These are phyloP conservation scores for Thinocorus orbignyianus DNA, from an alignment of 2,113 vertebrate species.

Conservation along the genomic window DNA sequence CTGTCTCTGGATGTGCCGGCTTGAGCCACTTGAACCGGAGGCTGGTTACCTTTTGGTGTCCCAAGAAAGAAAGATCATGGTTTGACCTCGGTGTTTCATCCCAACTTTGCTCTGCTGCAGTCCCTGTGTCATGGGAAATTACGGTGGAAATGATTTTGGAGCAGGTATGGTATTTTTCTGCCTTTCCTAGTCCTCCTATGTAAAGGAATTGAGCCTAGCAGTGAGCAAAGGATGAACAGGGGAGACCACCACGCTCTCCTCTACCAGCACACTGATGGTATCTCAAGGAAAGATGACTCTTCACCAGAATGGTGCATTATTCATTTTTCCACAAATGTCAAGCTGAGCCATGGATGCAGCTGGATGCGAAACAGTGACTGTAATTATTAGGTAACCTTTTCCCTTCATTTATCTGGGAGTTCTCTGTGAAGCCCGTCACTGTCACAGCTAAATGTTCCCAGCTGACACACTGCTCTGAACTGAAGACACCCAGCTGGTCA, in stretches of 20 bases:
- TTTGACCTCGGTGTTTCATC: not conserved
- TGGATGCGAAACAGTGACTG: not conserved
- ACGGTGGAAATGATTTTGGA: not conserved
- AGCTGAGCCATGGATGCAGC: not conserved
- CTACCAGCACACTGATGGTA: fast-evolving
- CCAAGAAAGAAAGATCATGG: not conserved
- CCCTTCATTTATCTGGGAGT: constrained; percentile 15
- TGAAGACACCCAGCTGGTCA: not conserved
- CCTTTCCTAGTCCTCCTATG: not conserved
- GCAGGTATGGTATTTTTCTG: not conserved
- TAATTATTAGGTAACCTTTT: constrained; percentile 34
- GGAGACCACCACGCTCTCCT: not conserved
- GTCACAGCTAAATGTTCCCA: not conserved
- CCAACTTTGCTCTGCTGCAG: not conserved
- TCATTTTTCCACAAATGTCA: constrained; percentile 33
- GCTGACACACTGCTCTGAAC: not conserved
- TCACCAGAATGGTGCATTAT: not conserved
- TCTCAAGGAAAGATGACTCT: not conserved
- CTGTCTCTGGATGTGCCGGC: not conserved
- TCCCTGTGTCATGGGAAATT: not conserved
- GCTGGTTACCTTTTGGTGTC: not conserved
- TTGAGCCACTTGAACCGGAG: not conserved
- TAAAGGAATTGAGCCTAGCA: not conserved
- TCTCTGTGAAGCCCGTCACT: not conserved
- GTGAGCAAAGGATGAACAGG: not conserved